Evolutionary conservation across 1,140 invertebrate species (phyloP).

Genomic region (Oryctes rhinoceros): DNA sequence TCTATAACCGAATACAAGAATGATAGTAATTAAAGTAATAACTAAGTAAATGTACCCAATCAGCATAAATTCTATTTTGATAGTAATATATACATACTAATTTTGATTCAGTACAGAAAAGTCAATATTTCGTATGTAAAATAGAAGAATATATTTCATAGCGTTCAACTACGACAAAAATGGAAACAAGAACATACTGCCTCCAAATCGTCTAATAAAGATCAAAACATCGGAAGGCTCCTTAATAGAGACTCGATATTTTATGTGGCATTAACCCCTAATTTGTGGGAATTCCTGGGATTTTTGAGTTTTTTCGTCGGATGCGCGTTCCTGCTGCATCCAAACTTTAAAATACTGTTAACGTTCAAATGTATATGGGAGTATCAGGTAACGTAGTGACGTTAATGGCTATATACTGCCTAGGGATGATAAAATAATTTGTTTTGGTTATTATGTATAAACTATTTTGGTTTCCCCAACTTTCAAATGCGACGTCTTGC

Average conservation of each 20-base stretch:
- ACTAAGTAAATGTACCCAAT: no score
- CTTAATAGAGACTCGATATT: constrained; percentile 46
- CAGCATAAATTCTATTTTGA: no score
- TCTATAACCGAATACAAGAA: no score
- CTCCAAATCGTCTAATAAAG: constrained; percentile 28
- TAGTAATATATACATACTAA: no score
- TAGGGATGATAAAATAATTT: constrained; percentile 39
- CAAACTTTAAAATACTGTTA: constrained; percentile 38
- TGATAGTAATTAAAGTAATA: no score
- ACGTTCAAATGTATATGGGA: constrained; percentile 46
- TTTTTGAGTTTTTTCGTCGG: constrained; percentile 47
- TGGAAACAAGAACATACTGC: neutral
- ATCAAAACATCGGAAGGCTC: constrained; percentile 41
- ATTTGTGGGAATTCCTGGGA: constrained; percentile 51
- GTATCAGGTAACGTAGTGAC: constrained; percentile 49
- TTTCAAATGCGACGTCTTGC: neutral
- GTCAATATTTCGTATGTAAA: no score
- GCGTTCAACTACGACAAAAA: neutral
- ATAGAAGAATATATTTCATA: neutral
- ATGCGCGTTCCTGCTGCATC: constrained; percentile 45
- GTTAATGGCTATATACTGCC: constrained; percentile 48
- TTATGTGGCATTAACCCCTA: constrained; percentile 52
- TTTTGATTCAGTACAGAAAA: no score
- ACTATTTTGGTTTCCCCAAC: constrained; percentile 31
- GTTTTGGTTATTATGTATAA: constrained; percentile 41